Percentiles rank a stretch among this genome's conserved stretches.
Evolutionary conservation across 2,888 invertebrate genomes (phyloP).

Genomic region (Cheilosia pagana): DNA sequence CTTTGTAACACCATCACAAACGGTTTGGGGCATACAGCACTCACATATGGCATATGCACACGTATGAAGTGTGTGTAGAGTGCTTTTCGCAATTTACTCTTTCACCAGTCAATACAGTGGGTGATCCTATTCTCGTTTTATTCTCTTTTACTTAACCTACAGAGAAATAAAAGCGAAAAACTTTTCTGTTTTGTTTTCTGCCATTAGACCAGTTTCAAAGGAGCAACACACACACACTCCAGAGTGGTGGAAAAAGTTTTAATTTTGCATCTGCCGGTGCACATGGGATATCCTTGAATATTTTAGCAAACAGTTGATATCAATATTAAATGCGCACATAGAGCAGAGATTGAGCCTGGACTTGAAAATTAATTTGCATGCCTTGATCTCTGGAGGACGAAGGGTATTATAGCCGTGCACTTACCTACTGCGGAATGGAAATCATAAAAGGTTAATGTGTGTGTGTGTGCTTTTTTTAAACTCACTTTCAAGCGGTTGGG

Average conservation of each 20-base stretch:
- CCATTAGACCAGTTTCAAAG: constrained; percentile 14
- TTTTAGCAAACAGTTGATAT: constrained; percentile 64
- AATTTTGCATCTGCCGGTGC: constrained; percentile 27
- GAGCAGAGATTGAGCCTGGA: constrained; percentile 67
- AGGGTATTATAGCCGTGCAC: background rate
- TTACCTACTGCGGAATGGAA: constrained; percentile 55
- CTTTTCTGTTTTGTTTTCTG: constrained; percentile 11
- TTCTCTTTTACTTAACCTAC: constrained; percentile 60
- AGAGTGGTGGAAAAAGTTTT: background rate
- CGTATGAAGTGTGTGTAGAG: constrained; percentile 2
- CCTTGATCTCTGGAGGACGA: constrained; percentile 69
- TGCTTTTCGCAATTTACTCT: constrained; percentile 51
- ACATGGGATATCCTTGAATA: constrained; percentile 68
- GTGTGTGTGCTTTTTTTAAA: constrained; percentile 13
- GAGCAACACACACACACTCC: background rate
- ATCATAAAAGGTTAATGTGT: constrained; percentile 50
- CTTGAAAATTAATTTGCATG: constrained; percentile 70
- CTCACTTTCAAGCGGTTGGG: constrained; percentile 14
- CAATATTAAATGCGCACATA: constrained; percentile 66
- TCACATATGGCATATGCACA: background rate
- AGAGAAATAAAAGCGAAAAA: constrained; percentile 31
- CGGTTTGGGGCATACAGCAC: background rate
- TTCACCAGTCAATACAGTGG: constrained; percentile 57
- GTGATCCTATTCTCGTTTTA: constrained; percentile 44
- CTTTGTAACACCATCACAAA: constrained; percentile 3